These are phyloP conservation scores for Sebastes steindachneri DNA, from an alignment of 2,797 vertebrate species.

Conservation along the genomic window DNA sequence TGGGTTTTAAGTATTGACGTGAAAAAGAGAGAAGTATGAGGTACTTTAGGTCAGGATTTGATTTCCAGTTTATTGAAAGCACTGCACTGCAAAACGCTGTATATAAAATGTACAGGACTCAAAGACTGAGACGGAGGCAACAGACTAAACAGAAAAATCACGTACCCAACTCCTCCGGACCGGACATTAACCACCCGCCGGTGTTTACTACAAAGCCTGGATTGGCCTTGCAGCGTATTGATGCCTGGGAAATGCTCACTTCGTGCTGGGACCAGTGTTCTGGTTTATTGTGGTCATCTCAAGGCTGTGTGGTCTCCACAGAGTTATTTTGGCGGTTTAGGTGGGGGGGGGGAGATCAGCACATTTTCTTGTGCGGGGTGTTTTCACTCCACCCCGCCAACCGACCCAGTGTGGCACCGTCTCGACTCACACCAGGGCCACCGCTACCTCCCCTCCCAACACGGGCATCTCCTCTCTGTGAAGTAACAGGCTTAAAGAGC, in stretches of 20 bases:
- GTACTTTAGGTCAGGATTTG: not conserved
- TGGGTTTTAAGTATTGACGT: constrained; percentile 13
- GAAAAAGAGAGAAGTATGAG: constrained; percentile 3
- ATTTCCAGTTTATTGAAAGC: constrained; percentile 15
- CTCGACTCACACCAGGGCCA: constrained; percentile 57
- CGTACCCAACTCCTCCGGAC: constrained; percentile 33
- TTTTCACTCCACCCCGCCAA: constrained; percentile 64
- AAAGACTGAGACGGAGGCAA: constrained; percentile 19
- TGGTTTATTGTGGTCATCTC: constrained; percentile 75
- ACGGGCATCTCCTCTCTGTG: constrained; percentile 53
- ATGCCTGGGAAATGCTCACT: constrained; percentile 70
- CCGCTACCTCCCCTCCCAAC: constrained; percentile 35
- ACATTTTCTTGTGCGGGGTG: constrained; percentile 60
- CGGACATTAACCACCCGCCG: constrained; percentile 63
- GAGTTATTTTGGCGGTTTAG: constrained; percentile 58
- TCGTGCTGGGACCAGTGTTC: constrained; percentile 73
- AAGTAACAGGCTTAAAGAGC: constrained; percentile 66
- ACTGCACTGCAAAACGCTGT: not conserved
- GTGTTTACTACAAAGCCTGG: constrained; percentile 70
- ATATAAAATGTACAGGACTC: constrained; percentile 1
- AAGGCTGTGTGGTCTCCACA: constrained; percentile 73
- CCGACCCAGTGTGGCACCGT: constrained; percentile 60
- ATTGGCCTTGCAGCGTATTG: constrained; percentile 52
- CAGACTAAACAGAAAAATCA: constrained; percentile 49
- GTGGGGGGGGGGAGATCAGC: constrained; percentile 19